These are phyloP conservation scores for Paracentrotus lividus DNA, from an alignment of 53 echinoderm and acorn worm genomes.

Conservation along the genomic window DNA sequence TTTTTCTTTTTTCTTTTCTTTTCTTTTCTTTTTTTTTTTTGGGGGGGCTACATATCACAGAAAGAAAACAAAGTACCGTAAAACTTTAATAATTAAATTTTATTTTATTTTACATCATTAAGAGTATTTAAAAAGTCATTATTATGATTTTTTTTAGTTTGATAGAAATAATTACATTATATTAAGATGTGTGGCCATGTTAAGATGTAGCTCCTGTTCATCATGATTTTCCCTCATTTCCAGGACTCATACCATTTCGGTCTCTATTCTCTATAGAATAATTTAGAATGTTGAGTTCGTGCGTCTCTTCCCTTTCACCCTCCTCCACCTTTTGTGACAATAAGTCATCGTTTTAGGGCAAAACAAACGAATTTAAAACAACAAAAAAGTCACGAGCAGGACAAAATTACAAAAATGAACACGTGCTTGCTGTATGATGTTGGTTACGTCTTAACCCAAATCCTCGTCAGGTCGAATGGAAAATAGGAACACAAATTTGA, in stretches of 20 bases:
- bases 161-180: no score
- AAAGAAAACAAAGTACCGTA: no score
- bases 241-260: not conserved
- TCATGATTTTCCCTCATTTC: no score
- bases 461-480: not conserved
- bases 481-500: not conserved
- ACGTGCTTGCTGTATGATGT: not conserved
- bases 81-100: no score
- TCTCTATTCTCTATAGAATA: not conserved
- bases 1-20: not conserved
- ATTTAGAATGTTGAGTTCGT: no score
- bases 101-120: no score
- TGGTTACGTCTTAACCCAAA: conserved; percentile 16
- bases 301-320: not conserved
- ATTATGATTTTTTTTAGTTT: no score
- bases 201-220: not conserved
- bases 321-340: not conserved
- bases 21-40: not conserved
- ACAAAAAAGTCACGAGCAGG: not conserved
- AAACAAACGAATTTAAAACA: not conserved
- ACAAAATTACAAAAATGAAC: not conserved
- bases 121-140: no score
- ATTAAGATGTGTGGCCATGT: not conserved
- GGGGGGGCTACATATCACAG: no score
- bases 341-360: not conserved